Conservation (phyloP, 2,888 invertebrate genomes). For the Ichneumoninae sp. region DNA sequence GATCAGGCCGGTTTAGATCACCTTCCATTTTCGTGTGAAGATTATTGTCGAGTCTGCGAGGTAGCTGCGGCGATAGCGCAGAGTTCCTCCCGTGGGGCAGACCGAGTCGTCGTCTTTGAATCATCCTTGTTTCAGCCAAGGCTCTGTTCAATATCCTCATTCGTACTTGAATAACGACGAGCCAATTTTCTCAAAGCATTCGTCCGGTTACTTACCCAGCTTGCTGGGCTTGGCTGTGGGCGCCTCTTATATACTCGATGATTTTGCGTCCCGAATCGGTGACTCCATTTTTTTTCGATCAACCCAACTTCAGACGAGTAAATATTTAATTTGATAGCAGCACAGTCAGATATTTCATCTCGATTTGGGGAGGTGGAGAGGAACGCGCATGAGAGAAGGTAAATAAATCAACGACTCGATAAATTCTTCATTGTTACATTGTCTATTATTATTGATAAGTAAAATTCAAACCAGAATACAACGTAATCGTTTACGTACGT, state of each 20-base stretch:
- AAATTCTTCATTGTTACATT: slow-evolving; percentile 67
- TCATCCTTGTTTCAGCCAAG: slow-evolving; percentile 1
- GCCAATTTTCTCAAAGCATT: slow-evolving; percentile 15
- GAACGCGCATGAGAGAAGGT: not conserved
- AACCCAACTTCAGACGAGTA: slow-evolving; percentile 52
- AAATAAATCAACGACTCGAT: slow-evolving; percentile 19
- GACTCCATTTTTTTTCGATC: slow-evolving; percentile 66
- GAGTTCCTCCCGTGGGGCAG: not conserved
- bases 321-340: not conserved
- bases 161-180: not conserved
- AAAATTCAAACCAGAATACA: slow-evolving; percentile 78
- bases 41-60: slow-evolving; percentile 11
- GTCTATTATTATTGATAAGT: slow-evolving; percentile 74
- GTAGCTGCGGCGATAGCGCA: not conserved
- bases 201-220: slow-evolving; percentile 18
- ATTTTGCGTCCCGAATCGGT: slow-evolving; percentile 68
- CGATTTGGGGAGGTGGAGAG: not conserved
- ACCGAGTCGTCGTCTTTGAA: slow-evolving; percentile 4
- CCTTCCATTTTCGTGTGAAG: slow-evolving; percentile 49
- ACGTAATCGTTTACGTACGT: slow-evolving; percentile 76
- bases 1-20: slow-evolving; percentile 23
- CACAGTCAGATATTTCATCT: slow-evolving; percentile 34
- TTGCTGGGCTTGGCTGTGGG: slow-evolving; percentile 1
- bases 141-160: slow-evolving; percentile 7
- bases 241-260: slow-evolving; percentile 59